A percentile compares a stretch with the other conserved stretches of the same genome.
phyloP scores from a whole-genome alignment of 1,140 invertebrate species.

The Pseudomyrmex sp. region DNA sequence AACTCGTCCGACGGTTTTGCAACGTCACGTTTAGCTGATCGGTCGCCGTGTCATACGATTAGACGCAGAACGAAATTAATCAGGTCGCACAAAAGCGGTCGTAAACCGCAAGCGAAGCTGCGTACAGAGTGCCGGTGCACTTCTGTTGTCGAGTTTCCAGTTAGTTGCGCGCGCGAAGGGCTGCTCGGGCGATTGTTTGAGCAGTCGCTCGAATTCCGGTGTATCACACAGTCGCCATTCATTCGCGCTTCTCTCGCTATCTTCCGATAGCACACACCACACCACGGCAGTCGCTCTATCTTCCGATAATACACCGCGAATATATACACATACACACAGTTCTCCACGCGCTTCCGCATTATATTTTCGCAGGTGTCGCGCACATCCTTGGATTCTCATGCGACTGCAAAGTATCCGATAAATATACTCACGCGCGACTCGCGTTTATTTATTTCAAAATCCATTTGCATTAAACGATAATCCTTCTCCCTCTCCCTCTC shows the following conservation, averaged over 20 bases:
- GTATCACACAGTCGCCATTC: conserved; percentile 32
- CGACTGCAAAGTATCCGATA: too few species aligned
- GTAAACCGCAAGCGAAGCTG: background rate
- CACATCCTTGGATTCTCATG: conserved; percentile 10
- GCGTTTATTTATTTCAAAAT: too few species aligned
- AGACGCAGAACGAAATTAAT: conserved; percentile 33
- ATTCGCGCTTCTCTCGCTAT: conserved; percentile 34
- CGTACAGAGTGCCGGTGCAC: conserved; percentile 42
- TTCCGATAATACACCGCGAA: too few species aligned
- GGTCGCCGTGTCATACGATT: conserved; percentile 21
- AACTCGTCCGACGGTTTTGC: background rate
- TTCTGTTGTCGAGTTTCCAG: conserved; percentile 79
- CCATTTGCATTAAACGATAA: too few species aligned
- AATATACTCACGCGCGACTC: background rate
- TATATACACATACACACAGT: background rate
- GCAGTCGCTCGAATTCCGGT: conserved; percentile 81
- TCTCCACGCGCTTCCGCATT: background rate
- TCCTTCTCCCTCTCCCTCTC: too few species aligned
- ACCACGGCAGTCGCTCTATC: background rate
- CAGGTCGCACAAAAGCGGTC: background rate
- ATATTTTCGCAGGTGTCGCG: conserved; percentile 27
- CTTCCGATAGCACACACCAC: conserved; percentile 12
- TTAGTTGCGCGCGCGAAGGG: conserved; percentile 78
- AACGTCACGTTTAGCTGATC: conserved; percentile 31
- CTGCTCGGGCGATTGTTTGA: conserved; percentile 79